Conservation (phyloP, 2,888 invertebrate genomes). For the Drosophila picticornis region DNA sequence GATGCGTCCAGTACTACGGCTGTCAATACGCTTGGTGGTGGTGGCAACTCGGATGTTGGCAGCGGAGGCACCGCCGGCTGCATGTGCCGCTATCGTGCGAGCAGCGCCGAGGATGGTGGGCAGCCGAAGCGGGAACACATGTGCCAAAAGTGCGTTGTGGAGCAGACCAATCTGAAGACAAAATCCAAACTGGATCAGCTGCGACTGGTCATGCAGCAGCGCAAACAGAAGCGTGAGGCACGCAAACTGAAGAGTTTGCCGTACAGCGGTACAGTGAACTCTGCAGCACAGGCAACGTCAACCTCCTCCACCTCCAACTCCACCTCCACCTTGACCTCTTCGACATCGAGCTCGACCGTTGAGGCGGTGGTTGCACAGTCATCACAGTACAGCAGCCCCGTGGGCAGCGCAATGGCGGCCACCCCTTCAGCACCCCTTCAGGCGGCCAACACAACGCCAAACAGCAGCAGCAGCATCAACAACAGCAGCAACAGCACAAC, state of each 20-base stretch:
- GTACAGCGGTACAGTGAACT: constrained; percentile 84
- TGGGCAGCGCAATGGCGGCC: constrained; percentile 55
- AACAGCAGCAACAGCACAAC: constrained; percentile 33
- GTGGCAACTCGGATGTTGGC: constrained; percentile 48
- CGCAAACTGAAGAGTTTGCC: constrained; percentile 90
- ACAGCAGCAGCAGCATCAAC: constrained; percentile 34
- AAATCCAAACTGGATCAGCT: constrained; percentile 95
- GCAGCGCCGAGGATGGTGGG: constrained; percentile 56
- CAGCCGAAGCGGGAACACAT: constrained; percentile 70
- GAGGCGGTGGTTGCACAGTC: constrained; percentile 5
- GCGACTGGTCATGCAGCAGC: constrained; percentile 95
- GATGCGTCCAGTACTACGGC: constrained; percentile 24
- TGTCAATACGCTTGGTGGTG: constrained; percentile 26
- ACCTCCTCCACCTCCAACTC: neutral
- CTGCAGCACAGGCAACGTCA: neutral
- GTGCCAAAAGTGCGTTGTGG: constrained; percentile 86
- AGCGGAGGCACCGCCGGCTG: constrained; percentile 42
- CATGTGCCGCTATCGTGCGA: constrained; percentile 76
- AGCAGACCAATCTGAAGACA: constrained; percentile 91
- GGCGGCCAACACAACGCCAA: constrained; percentile 24
- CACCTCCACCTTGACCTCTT: too few relatives aligned
- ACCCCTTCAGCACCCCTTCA: constrained; percentile 28
- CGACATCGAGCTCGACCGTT: neutral
- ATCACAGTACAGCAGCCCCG: constrained; percentile 50
- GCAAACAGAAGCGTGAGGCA: constrained; percentile 93